phyloP scores from a whole-genome alignment of 2,113 vertebrate species.

The Alligator mississippiensis region DNA sequence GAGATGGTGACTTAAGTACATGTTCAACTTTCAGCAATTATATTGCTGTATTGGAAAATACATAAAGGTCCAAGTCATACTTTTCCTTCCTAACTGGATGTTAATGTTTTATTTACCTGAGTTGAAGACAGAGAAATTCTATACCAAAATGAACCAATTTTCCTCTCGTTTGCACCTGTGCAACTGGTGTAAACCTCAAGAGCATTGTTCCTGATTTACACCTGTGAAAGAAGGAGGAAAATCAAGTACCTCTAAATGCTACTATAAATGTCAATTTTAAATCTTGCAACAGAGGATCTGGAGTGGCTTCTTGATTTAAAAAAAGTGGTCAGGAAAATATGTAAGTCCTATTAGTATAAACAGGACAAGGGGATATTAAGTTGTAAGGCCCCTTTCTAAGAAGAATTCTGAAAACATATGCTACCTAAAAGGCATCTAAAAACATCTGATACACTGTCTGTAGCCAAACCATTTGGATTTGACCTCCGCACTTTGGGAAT shows the following conservation, averaged over 20 bases:
- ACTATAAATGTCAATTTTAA: constrained; percentile 38
- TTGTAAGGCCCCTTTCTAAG: not conserved
- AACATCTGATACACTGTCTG: not conserved
- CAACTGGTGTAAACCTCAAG: not conserved
- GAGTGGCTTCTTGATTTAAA: constrained; percentile 32
- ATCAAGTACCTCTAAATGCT: constrained; percentile 4
- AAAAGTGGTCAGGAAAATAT: not conserved
- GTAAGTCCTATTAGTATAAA: not conserved
- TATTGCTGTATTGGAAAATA: not conserved
- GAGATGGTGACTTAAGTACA: rapidly evolving
- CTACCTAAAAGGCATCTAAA: not conserved
- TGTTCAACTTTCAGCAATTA: not conserved
- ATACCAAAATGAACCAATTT: not conserved
- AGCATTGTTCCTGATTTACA: not conserved
- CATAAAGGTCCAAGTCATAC: rapidly evolving
- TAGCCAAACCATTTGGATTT: not conserved
- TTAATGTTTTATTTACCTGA: not conserved
- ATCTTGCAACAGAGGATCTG: constrained; percentile 41
- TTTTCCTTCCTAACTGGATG: not conserved
- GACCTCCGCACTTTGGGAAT: not conserved
- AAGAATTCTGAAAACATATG: not conserved
- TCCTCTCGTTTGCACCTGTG: not conserved
- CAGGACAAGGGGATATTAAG: not conserved
- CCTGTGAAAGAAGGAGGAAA: not conserved
- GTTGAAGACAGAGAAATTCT: not conserved